Evolutionary conservation across 2,888 invertebrate species (phyloP).

Genomic region (Gastrophysa polygoni): DNA sequence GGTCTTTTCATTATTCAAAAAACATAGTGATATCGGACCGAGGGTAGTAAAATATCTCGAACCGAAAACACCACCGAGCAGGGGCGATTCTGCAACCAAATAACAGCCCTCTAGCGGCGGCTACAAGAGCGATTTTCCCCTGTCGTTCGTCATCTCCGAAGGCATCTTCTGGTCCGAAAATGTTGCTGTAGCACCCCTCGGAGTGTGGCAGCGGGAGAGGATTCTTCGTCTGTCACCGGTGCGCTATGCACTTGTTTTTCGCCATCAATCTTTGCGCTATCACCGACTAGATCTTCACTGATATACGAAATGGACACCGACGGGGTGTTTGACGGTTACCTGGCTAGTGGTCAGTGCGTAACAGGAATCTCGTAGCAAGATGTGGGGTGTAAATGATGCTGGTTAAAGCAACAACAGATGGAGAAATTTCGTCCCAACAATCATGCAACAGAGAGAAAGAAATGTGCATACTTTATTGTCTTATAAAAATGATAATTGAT

Average conservation of each 20-base stretch:
- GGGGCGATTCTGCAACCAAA: neutral
- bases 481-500: no score
- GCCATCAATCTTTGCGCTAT: constrained; percentile 45
- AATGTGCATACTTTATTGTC: no score
- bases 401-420: neutral
- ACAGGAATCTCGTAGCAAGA: neutral
- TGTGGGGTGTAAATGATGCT: neutral
- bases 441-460: no score
- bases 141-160: neutral
- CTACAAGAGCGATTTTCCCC: constrained; percentile 1
- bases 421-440: no score
- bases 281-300: constrained; percentile 41
- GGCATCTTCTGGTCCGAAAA: constrained; percentile 6
- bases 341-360: constrained; percentile 18
- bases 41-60: neutral
- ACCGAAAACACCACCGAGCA: neutral
- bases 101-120: neutral
- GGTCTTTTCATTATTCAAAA: constrained; percentile 18
- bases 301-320: constrained; percentile 26
- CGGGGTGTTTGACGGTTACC: constrained; percentile 24
- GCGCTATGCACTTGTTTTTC: constrained; percentile 40
- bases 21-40: constrained; percentile 11
- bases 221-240: constrained; percentile 47
- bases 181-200: constrained; percentile 28
- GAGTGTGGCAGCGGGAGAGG: constrained; percentile 39